Evolutionary conservation across 2,888 invertebrate species (phyloP), one percentile per base, ranked within the genome.

Genomic region (Dynastes hyllus): DNA sequence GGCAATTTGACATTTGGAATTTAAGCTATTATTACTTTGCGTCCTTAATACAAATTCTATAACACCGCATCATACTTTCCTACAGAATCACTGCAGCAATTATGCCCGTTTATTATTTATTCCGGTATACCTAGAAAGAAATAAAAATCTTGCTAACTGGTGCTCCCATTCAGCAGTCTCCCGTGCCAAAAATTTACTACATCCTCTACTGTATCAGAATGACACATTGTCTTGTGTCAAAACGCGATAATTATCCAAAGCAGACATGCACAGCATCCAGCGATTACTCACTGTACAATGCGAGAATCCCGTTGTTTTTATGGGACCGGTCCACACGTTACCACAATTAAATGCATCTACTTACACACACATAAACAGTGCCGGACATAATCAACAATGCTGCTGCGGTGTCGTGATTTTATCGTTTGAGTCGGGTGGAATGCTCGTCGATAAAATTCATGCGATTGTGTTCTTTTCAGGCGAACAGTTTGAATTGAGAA

Each of bases 321-420:
- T 69, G 69, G 69, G 51, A 22, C 51, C 51, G 69, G 50, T 69
- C 69, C 69, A 53, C 69, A 69, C 51, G 69, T 69, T 69, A 69
- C 51, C 69, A 69, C 51, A 69, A 69, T 69, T 69, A 69, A 69
- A 69, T 69, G 29, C 51, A 53, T 51, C 51, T 22, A 69, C 27
- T 22, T 32, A 63, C 69, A 51, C 69, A 27, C 51, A 69, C 69
- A 16, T 51, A 53, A 22, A 51, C 69, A 69, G 27, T 13, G 45
- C 45, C 45, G 45, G 45, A 69, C 51, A 32, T 32, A 29, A 32
- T 13, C 63, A 32, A 29, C 63, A 29, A 63, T 32, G 63, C 63
- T 63, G 63, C 32, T 29, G 32, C 63, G 2, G 63, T 69, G 69
- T 51, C 69, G 69, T 51, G 69, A 69, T 69, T 69, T 69, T 69